A percentile compares a stretch with the other conserved stretches of the same genome.
These are phyloP conservation scores for Gallinago stenura DNA, from an alignment of 2,797 vertebrate genomes.

Conservation along the genomic window DNA sequence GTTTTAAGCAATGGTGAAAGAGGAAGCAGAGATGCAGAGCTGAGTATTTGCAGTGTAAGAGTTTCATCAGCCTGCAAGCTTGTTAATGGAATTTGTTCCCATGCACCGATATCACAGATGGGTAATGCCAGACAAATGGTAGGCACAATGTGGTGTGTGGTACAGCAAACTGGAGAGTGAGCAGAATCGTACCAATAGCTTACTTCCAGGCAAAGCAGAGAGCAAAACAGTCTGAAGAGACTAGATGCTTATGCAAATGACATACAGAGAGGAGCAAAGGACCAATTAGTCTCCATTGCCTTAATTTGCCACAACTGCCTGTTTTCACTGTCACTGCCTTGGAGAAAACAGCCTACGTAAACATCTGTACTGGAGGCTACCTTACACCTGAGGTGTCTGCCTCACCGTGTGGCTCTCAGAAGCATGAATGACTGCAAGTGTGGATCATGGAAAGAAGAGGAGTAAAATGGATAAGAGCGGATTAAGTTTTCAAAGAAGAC, in stretches of 20 bases:
- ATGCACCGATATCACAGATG: not conserved
- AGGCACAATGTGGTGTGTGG: not conserved
- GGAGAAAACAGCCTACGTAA: not conserved
- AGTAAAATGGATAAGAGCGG: not conserved
- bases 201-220: not conserved
- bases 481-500: slow-evolving; percentile 40
- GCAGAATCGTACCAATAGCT: not conserved
- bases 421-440: not conserved
- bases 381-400: not conserved
- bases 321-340: not conserved
- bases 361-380: not conserved
- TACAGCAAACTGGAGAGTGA: not conserved
- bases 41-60: not conserved
- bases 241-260: not conserved
- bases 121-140: not conserved
- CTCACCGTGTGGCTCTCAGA: not conserved
- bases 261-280: not conserved
- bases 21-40: not conserved
- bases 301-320: not conserved
- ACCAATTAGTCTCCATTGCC: not conserved
- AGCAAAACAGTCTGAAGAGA: not conserved
- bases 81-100: not conserved
- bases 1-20: not conserved
- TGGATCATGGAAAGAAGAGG: not conserved
- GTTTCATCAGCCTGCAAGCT: not conserved